Conservation (phyloP, 2,797 vertebrate species). For the Ctenopoma multispine region DNA sequence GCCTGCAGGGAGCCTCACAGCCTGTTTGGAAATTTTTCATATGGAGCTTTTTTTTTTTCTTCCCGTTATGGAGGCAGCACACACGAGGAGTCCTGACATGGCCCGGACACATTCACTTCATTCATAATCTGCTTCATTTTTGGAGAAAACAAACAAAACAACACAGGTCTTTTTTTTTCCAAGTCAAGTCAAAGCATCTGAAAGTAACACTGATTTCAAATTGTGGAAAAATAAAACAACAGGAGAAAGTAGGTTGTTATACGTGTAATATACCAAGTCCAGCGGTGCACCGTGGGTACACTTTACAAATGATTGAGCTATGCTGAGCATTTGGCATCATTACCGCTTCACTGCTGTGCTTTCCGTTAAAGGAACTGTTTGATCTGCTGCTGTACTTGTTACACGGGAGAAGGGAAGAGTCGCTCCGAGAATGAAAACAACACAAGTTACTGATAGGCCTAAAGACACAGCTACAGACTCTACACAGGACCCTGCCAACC, state of each 20-base stretch:
- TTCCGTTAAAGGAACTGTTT: slow-evolving; percentile 14
- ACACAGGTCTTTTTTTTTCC: neutral
- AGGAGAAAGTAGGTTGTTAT: neutral
- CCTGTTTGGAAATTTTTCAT: slow-evolving; percentile 30
- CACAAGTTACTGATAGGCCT: neutral
- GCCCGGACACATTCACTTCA: neutral
- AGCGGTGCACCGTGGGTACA: slow-evolving; percentile 8
- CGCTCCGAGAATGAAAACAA: neutral
- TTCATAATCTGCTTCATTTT: neutral
- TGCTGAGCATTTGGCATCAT: slow-evolving; percentile 15
- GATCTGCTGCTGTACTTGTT: neutral
- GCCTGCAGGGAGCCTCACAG: slow-evolving; percentile 35
- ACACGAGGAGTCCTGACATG: neutral
- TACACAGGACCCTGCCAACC: no score
- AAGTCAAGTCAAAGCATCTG: neutral
- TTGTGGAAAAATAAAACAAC: neutral
- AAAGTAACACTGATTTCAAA: slow-evolving; percentile 2
- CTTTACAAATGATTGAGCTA: neutral
- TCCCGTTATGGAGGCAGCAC: neutral
- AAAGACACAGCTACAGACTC: neutral
- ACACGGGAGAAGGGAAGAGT: neutral
- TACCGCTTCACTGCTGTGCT: slow-evolving; percentile 9
- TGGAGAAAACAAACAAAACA: neutral
- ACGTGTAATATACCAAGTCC: neutral
- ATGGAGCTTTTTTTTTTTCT: neutral